Base-by-base conservation (phyloP, 2,888 invertebrate species). In the Axea sp. region DNA sequence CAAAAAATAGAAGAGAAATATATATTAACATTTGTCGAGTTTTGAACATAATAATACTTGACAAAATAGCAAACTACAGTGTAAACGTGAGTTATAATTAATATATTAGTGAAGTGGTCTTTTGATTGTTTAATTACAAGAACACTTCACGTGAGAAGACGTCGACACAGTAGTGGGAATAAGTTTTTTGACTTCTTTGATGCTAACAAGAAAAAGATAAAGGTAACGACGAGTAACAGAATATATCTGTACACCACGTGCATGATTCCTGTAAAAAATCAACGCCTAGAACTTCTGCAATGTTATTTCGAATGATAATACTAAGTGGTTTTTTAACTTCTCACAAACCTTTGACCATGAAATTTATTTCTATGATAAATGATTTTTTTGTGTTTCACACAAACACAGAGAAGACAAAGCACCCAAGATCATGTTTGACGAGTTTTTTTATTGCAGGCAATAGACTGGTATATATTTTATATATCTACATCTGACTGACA, bases 81-180 rank as follows among this genome's bases (percentile, higher is more conserved):
- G 43, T 11, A 43, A 35, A 45, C 14, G 45, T 43, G 19, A 45
- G 30, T 55, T 55, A 37, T 65, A 65, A 65, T 65, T 35, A 55
- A 65, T 55, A 55, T 65, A 65, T 65, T 55, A 65, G 37, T 65
- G 45, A 67, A 67, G 65, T 55, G 39, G 55, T 67, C 65, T 67
- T 67, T 47, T 67, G 65, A 55, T 43, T 57, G 65, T 67, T 67
- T 67, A 67, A 67, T 67, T 67, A 57, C 30, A 15, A 67, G 39
- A 57, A 67, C 55, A 39, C 47, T 67, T 22, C 8, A 39, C 39
- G 15, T 39, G 37, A 43, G 37, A 37, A 43, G 53, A 33, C 49
- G 49, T 41, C 45, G 53, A 28, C 53, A n/a, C n/a, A n/a, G 51
- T 15, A 11, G 47, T 35, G 49, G 11, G 55, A 39, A 47, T 47